Percentiles rank a stretch among this genome's conserved stretches.
phyloP scores from a whole-genome alignment of 2,888 invertebrate species.

The Malthinus seriepunctatus region DNA sequence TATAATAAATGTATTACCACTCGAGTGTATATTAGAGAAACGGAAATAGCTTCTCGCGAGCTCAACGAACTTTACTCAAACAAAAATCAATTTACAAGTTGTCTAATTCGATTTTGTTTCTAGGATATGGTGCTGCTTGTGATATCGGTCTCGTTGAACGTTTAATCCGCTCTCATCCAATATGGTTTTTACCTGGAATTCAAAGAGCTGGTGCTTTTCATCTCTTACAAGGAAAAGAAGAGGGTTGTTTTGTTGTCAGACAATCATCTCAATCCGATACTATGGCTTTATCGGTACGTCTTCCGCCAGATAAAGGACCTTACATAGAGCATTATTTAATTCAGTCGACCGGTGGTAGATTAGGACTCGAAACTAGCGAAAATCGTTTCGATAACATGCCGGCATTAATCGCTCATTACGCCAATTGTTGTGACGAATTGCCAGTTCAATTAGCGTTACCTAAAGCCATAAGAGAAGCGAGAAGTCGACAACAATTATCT shows the following conservation, averaged over 20 bases:
- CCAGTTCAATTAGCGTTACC: slow-evolving; percentile 89
- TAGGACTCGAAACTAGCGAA: slow-evolving; percentile 91
- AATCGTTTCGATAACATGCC: slow-evolving; percentile 93
- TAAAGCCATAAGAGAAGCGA: slow-evolving; percentile 82
- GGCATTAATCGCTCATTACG: slow-evolving; percentile 90
- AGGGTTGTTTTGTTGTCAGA: slow-evolving; percentile 94
- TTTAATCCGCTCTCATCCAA: slow-evolving; percentile 87
- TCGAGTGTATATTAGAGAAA: too few relatives aligned
- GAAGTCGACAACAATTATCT: slow-evolving; percentile 86
- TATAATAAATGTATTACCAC: too few relatives aligned
- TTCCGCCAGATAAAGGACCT: slow-evolving; percentile 84
- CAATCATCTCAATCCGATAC: slow-evolving; percentile 92
- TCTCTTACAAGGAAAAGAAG: slow-evolving; percentile 89
- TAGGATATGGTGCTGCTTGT: slow-evolving; percentile 75
- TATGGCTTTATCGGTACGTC: slow-evolving; percentile 92
- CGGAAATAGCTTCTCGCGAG: too few relatives aligned
- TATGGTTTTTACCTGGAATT: slow-evolving; percentile 94
- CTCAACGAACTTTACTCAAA: too few relatives aligned
- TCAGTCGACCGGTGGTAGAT: slow-evolving; percentile 77
- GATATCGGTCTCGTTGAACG: slow-evolving; percentile 85
- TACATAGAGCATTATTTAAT: slow-evolving; percentile 97
- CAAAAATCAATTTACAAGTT: background rate
- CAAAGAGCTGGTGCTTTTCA: slow-evolving; percentile 93
- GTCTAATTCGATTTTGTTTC: slow-evolving; percentile 15
- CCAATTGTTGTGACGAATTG: slow-evolving; percentile 91